These are phyloP conservation scores for Heterochromis multidens DNA, from an alignment of 2,113 vertebrate species.

Conservation along the genomic window DNA sequence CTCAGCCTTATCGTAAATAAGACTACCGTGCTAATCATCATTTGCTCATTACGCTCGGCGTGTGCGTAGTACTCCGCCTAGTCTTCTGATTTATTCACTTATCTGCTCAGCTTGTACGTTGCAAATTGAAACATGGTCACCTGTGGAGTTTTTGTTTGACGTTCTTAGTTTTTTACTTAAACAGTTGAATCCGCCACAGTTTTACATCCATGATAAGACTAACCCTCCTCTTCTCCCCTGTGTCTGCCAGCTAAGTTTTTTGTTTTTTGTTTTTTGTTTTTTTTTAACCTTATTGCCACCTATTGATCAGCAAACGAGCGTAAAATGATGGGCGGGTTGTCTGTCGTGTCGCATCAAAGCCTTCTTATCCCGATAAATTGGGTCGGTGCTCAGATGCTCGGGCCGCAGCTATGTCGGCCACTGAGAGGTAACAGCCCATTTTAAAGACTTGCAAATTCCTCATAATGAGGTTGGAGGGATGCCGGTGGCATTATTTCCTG, in stretches of 20 bases:
- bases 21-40: background rate
- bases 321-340: background rate
- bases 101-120: background rate
- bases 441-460: background rate
- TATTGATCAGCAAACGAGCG: background rate
- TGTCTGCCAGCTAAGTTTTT: background rate
- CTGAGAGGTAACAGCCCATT: background rate
- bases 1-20: background rate
- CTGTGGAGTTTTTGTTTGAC: background rate
- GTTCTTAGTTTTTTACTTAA: background rate
- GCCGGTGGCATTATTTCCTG: background rate
- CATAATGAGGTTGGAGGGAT: background rate
- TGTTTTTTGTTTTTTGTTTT: background rate
- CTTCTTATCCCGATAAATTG: background rate
- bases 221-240: background rate
- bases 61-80: background rate
- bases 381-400: background rate
- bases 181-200: background rate
- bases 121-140: background rate
- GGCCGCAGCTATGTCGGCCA: background rate
- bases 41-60: slow-evolving; percentile 1
- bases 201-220: background rate
- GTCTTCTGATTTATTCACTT: slow-evolving; percentile 3
- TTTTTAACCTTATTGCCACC: background rate
- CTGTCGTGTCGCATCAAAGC: background rate